Conservation (phyloP, 2,113 vertebrate genomes). For the Rattus rattus region DNA sequence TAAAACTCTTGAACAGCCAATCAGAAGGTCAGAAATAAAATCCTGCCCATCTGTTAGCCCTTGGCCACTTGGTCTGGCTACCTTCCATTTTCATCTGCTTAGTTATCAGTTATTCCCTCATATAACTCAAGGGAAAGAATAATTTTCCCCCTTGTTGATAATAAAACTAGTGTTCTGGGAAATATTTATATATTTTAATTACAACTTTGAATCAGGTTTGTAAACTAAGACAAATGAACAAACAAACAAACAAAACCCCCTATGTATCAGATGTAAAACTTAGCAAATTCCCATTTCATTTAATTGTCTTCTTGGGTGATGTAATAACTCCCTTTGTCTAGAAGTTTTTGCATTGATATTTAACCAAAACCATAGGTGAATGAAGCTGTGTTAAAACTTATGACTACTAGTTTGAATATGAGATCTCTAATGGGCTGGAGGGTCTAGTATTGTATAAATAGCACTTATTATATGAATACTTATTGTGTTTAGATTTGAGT, state of each 20-base stretch:
- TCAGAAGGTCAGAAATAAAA: neutral
- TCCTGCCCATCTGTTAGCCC: neutral
- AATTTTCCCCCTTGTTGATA: neutral
- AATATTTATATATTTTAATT: neutral
- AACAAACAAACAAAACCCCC: neutral
- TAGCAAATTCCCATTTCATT: neutral
- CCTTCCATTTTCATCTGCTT: neutral
- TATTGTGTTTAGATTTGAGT: neutral
- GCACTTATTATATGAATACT: neutral
- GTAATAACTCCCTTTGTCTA: neutral
- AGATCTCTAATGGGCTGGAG: neutral
- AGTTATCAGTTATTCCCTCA: neutral
- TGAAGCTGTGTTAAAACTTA: neutral
- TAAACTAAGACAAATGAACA: neutral
- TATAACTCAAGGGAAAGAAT: neutral
- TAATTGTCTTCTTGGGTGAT: neutral
- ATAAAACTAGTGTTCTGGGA: neutral
- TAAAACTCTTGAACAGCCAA: neutral
- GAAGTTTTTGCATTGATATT: neutral
- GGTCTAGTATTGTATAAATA: neutral
- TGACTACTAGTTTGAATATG: slow-evolving; percentile 44
- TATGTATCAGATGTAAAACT: neutral
- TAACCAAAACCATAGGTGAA: neutral
- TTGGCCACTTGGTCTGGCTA: neutral
- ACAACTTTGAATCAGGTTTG: neutral